phyloP scores from a whole-genome alignment of 1,140 invertebrate species.

The Thrips palmi region DNA sequence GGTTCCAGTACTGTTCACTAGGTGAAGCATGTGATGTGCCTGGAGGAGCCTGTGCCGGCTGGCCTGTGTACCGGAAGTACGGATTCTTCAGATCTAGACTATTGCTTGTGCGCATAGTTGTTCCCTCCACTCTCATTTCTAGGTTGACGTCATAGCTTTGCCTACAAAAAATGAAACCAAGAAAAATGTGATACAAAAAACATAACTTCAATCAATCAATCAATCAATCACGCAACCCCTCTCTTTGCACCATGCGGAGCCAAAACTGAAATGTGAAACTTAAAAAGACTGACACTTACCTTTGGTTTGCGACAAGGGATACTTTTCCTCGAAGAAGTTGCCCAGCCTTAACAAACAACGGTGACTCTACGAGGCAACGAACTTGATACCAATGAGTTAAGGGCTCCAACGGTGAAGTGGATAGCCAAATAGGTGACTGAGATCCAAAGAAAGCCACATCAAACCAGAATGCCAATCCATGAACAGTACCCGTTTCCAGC shows the following conservation, averaged over 20 bases:
- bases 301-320: constrained; percentile 78
- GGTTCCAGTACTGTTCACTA: constrained; percentile 79
- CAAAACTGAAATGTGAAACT: too few relatives aligned
- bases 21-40: constrained; percentile 77
- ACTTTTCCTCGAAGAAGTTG: constrained; percentile 79
- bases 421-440: constrained; percentile 84
- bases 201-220: too few relatives aligned
- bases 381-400: constrained; percentile 99
- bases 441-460: constrained; percentile 96
- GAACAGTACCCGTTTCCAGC: constrained; percentile 82
- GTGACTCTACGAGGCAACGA: constrained; percentile 81
- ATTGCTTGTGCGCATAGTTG: constrained; percentile 60
- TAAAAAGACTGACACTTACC: too few relatives aligned
- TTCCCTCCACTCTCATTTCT: constrained; percentile 77
- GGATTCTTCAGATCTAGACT: constrained; percentile 97
- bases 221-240: too few relatives aligned
- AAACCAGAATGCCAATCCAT: constrained; percentile 99
- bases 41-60: constrained; percentile 71
- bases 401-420: constrained; percentile 96
- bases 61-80: constrained; percentile 86
- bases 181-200: constrained; percentile 2
- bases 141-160: constrained; percentile 99
- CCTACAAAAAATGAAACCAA: constrained; percentile 24
- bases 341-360: constrained; percentile 87
- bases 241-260: too few relatives aligned